These are phyloP conservation scores for Ennomos fuscantarius DNA, from an alignment of 2,888 invertebrate species.

Conservation along the genomic window DNA sequence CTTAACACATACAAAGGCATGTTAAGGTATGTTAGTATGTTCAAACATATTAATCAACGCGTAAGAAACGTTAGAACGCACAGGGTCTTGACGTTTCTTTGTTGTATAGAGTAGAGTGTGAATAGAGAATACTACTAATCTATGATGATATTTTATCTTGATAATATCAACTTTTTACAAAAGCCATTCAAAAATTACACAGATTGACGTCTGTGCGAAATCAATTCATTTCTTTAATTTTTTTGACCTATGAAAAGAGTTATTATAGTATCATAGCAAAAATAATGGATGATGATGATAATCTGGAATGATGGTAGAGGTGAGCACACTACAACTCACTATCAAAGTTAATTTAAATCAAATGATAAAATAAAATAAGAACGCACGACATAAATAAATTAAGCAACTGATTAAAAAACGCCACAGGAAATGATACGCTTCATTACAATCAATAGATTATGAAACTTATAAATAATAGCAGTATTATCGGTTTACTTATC, in stretches of 20 bases:
- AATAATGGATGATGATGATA: too few relatives aligned
- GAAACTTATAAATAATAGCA: neutral
- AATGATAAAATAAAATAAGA: too few relatives aligned
- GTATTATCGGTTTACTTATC: neutral
- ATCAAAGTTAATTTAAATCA: too few relatives aligned
- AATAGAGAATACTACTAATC: constrained; percentile 4
- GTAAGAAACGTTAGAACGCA: constrained; percentile 12
- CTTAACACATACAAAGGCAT: constrained; percentile 64
- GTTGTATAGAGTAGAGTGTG: constrained; percentile 9
- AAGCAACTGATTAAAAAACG: constrained; percentile 37
- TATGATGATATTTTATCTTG: too few relatives aligned
- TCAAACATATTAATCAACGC: constrained; percentile 53
- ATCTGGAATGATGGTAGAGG: too few relatives aligned
- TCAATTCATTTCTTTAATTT: too few relatives aligned
- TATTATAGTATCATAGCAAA: too few relatives aligned
- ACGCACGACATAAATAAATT: constrained; percentile 3
- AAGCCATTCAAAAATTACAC: too few relatives aligned
- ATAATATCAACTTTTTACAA: too few relatives aligned
- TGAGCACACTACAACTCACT: too few relatives aligned
- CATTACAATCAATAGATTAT: neutral
- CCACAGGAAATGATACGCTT: constrained; percentile 14
- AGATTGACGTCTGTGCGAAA: too few relatives aligned
- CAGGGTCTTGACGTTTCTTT: constrained; percentile 4
- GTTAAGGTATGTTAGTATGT: constrained; percentile 57
- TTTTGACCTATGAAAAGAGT: too few relatives aligned